phyloP scores from a whole-genome alignment of 2,888 invertebrate genomes.

The Macrostomum cliftonense region DNA sequence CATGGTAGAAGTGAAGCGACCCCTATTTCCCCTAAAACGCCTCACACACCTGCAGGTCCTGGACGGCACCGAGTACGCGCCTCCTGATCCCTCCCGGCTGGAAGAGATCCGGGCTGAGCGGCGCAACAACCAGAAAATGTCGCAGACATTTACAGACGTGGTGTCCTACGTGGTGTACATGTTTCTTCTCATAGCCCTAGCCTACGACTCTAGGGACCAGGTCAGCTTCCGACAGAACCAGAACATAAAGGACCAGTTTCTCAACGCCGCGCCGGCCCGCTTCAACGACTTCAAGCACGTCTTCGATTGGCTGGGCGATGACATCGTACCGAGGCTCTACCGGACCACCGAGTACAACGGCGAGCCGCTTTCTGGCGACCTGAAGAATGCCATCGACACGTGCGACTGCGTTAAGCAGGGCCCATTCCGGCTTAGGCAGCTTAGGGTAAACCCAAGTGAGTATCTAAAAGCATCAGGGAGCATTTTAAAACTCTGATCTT shows the following conservation, averaged over 20 bases:
- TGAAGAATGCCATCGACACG: not conserved
- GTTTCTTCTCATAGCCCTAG: conserved; percentile 2
- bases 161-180: conserved; percentile 4
- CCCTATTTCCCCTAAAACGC: no score
- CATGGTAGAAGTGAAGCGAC: no score
- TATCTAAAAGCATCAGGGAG: no score
- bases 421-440: conserved; percentile 20
- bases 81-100: not conserved
- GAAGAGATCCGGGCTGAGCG: conserved; percentile 1
- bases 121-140: not conserved
- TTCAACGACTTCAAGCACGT: conserved; percentile 1
- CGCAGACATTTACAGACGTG: not conserved
- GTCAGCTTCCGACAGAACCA: conserved; percentile 4
- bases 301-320: not conserved
- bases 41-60: no score
- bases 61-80: not conserved
- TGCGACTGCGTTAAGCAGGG: conserved; percentile 16
- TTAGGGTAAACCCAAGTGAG: conserved; percentile 14
- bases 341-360: conserved; percentile 3
- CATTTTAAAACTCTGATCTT: no score
- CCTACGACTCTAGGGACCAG: conserved; percentile 5
- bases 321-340: conserved; percentile 1
- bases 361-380: not conserved
- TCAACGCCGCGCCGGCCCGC: not conserved
- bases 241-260: not conserved